These are phyloP conservation scores for Sanderia malayensis DNA, from an alignment of 30 jellyfish, hydroid and myxozoan species.

Conservation along the genomic window DNA sequence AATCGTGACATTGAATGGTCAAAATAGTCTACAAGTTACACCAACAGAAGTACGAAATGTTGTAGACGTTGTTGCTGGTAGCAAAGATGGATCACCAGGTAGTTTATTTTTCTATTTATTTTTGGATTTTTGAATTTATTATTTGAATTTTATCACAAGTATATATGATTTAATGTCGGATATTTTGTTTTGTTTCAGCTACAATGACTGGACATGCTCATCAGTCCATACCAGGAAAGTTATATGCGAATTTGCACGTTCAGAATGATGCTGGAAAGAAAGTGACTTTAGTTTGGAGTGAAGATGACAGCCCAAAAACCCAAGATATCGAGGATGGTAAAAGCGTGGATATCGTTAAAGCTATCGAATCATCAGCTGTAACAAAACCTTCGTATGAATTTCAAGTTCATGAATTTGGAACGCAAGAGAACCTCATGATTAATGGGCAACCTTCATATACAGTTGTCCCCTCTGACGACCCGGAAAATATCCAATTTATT, in stretches of 20 bases:
- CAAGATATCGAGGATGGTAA: constrained; percentile 75
- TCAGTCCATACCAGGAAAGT: constrained; percentile 31
- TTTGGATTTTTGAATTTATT: no score
- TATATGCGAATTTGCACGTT: constrained; percentile 71
- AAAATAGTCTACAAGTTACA: constrained; percentile 38
- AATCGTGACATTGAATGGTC: constrained; percentile 59
- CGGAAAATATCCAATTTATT: constrained; percentile 46
- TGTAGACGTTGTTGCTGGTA: constrained; percentile 55
- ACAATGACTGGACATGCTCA: constrained; percentile 39
- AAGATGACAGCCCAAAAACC: constrained; percentile 78
- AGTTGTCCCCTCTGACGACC: constrained; percentile 75
- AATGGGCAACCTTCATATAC: constrained; percentile 83
- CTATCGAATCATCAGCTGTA: constrained; percentile 22
- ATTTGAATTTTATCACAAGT: no score
- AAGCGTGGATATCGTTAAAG: constrained; percentile 64
- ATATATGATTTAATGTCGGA: no score
- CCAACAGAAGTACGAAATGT: constrained; percentile 52
- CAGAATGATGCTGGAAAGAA: constrained; percentile 87
- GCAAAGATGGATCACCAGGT: constrained; percentile 40
- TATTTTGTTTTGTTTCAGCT: no score
- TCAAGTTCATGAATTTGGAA: constrained; percentile 92
- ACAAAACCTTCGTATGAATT: constrained; percentile 70
- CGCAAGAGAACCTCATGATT: constrained; percentile 73
- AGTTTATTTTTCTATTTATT: no score
- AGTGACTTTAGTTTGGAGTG: constrained; percentile 95